phyloP scores from a whole-genome alignment of 2,797 vertebrate species.

The Sebastes iracundus region DNA sequence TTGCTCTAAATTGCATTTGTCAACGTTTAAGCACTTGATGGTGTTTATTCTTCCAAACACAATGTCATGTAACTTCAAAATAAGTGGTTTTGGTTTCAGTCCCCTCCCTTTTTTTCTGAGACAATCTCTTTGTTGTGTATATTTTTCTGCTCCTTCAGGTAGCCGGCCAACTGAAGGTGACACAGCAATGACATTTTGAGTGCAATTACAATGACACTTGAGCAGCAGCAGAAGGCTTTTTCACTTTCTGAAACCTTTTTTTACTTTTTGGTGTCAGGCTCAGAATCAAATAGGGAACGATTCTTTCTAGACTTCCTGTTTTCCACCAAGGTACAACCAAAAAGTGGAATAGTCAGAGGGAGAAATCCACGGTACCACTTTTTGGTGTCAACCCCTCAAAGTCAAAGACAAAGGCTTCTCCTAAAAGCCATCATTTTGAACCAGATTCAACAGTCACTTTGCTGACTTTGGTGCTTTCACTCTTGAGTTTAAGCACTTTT shows the following conservation, averaged over 20 bases:
- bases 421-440: neutral
- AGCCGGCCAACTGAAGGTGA: neutral
- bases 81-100: neutral
- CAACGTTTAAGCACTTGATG: neutral
- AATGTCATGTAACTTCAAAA: neutral
- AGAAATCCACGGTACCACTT: neutral
- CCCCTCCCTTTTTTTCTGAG: neutral
- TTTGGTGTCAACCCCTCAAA: neutral
- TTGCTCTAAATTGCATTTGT: neutral
- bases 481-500: neutral
- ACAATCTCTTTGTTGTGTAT: neutral
- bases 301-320: neutral
- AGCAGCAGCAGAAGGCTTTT: neutral
- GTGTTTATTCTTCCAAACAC: neutral
- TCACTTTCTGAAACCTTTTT: neutral
- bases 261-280: neutral
- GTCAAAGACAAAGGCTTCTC: neutral
- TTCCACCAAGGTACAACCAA: neutral
- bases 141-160: neutral
- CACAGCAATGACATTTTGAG: neutral
- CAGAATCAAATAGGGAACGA: neutral
- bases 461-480: neutral
- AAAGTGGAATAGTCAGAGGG: neutral
- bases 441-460: neutral
- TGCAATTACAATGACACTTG: neutral